Percentiles rank a stretch among this genome's conserved stretches.
These are phyloP conservation scores for Nemotelus nigrinus DNA, from an alignment of 2,888 invertebrate genomes.

Conservation along the genomic window DNA sequence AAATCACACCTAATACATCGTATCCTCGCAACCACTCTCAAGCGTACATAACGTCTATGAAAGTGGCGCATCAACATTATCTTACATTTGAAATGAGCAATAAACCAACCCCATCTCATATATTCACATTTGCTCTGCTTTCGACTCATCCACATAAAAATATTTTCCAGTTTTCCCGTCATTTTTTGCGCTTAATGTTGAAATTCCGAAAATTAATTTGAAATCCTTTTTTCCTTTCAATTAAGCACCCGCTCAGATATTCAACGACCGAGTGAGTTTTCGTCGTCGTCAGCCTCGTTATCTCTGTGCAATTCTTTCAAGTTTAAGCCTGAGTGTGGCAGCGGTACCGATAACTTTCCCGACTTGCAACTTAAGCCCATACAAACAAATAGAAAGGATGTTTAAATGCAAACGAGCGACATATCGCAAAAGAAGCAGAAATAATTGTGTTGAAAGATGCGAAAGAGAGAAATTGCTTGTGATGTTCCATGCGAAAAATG, in stretches of 20 bases:
- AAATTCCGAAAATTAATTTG: constrained; percentile 34
- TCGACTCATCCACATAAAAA: no score
- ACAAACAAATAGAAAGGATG: constrained; percentile 7
- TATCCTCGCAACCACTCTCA: constrained; percentile 3
- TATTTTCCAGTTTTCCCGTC: no score
- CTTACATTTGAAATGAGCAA: constrained; percentile 1
- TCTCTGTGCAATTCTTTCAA: constrained; percentile 38
- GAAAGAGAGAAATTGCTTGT: constrained; percentile 22
- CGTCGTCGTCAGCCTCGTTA: constrained; percentile 21
- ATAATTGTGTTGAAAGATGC: constrained; percentile 40
- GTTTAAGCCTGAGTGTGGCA: neutral
- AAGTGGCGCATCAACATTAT: constrained; percentile 23
- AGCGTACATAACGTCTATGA: constrained; percentile 14
- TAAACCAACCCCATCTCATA: neutral
- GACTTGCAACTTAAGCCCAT: neutral
- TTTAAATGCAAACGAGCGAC: constrained; percentile 38
- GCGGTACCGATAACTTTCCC: neutral
- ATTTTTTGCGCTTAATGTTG: neutral
- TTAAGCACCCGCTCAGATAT: constrained; percentile 33
- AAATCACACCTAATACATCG: constrained; percentile 28
- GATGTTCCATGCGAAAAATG: constrained; percentile 23
- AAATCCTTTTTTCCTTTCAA: constrained; percentile 44
- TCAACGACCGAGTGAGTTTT: constrained; percentile 4
- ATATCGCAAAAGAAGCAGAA: constrained; percentile 31
- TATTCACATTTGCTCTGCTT: neutral